Evolutionary conservation across 53 echinoderm and acorn worm genomes (phyloP), one percentile per base, ranked within the genome.

Genomic region (Glandiceps talaboti): DNA sequence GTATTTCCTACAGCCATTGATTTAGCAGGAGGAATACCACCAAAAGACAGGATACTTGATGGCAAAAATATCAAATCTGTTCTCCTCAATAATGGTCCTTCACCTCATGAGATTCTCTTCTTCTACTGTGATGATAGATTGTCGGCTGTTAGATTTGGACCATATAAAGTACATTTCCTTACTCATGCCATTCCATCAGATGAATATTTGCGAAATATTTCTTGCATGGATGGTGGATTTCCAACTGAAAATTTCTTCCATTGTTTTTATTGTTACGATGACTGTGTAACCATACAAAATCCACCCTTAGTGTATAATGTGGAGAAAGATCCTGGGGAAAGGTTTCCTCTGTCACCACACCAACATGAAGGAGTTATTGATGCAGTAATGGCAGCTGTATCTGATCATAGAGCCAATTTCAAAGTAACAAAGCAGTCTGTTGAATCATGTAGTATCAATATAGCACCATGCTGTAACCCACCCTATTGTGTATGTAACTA

Each of bases 401-500:
- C 6, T 6, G 64, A 45, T 20, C 20, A 12, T 45, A 20, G 20
- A 20, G 64, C 6, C 6, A 45, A 45, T 20, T 45, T 45, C 6
- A 45, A 6, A 12, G 6, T 45, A 20, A 6, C 64, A 45, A 12
- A 45, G 64, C 64, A 45, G 20, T 12, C 20, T 20, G 20, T 12
- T 20, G 64, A 45, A 12, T 45, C 64, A 45, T 12, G 6, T 6
- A 20, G 20, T 45, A 12, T 45, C 6, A 6, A 20, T 6, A 12
- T 45, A 45, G 20, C 6, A 6, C 95, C 95, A 0, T 95, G 95
- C 33, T 95, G 92, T 76, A 95, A 95, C 32, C 95, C 95, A 32
- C 95, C 95, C 0, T 95, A 95, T 80, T 95, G 95, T 81, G 82
- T 80, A 76, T 94, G 90, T 80, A 91, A 91, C 80, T 88, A 94